These are phyloP conservation scores for Cantharis lateralis DNA, from an alignment of 2,888 invertebrate species.

Conservation along the genomic window DNA sequence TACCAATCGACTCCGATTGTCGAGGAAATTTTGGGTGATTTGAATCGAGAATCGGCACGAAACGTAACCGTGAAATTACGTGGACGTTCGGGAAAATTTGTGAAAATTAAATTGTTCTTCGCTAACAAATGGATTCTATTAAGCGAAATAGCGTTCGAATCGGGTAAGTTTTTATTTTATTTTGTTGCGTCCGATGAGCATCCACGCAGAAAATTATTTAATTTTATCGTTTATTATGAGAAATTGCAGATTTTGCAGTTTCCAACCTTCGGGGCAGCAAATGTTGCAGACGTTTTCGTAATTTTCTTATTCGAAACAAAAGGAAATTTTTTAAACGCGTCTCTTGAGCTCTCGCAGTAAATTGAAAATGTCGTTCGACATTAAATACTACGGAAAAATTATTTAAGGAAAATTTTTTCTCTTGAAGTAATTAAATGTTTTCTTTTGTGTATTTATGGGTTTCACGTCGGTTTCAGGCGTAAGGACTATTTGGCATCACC, in stretches of 20 bases:
- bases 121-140: conserved; percentile 86
- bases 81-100: conserved; percentile 74
- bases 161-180: conserved; percentile 61
- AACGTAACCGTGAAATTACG: conserved; percentile 76
- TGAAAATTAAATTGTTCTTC: conserved; percentile 76
- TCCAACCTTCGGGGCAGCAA: not conserved
- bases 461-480: not conserved
- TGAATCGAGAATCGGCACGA: conserved; percentile 62
- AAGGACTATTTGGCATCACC: not conserved
- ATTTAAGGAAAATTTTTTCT: conserved; percentile 12
- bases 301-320: not conserved
- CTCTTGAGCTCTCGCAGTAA: not conserved
- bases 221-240: not conserved
- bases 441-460: conserved; percentile 2
- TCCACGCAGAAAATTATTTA: not conserved
- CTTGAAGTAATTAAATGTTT: conserved; percentile 28
- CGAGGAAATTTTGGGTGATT: conserved; percentile 62
- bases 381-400: not conserved
- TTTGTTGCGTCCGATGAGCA: not conserved
- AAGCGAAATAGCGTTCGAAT: conserved; percentile 85
- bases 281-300: not conserved
- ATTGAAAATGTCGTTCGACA: not conserved
- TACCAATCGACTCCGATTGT: conserved; percentile 72
- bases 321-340: not conserved
- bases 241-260: not conserved